These are phyloP conservation scores for Lobophora halterata DNA, from an alignment of 2,888 invertebrate genomes.

Conservation along the genomic window DNA sequence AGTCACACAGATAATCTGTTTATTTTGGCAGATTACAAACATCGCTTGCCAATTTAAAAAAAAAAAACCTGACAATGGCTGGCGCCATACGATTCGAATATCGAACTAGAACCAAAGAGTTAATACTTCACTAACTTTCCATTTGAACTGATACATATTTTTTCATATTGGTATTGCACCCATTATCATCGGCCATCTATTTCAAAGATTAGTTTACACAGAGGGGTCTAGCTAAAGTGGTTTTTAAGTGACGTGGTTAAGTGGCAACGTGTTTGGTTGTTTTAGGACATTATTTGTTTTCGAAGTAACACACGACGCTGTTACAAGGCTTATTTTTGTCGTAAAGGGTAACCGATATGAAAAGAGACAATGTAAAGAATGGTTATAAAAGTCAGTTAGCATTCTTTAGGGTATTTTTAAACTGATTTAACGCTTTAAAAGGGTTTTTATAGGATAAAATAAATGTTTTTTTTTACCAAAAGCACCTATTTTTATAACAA, in stretches of 20 bases:
- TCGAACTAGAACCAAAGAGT: too few species aligned
- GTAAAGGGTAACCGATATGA: conserved; percentile 42
- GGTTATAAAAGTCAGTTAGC: conserved; percentile 22
- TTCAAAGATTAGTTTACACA: conserved; percentile 34
- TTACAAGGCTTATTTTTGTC: conserved; percentile 73
- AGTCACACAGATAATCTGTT: conserved; percentile 2
- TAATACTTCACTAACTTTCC: conserved; percentile 60
- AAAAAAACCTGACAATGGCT: conserved; percentile 13
- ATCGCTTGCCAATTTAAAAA: not conserved
- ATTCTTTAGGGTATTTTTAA: conserved; percentile 12
- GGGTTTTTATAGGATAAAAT: conserved; percentile 1
- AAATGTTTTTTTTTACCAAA: conserved; percentile 2
- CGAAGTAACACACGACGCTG: conserved; percentile 62
- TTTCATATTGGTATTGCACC: conserved; percentile 56
- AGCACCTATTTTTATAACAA: too few species aligned
- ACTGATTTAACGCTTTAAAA: conserved; percentile 13
- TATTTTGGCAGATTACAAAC: conserved; percentile 8
- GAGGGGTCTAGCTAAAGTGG: conserved; percentile 53
- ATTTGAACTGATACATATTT: conserved; percentile 68
- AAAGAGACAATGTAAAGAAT: conserved; percentile 29
- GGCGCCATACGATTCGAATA: conserved; percentile 48
- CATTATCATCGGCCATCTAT: conserved; percentile 31
- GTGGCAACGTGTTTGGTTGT: conserved; percentile 75
- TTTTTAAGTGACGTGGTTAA: conserved; percentile 72
- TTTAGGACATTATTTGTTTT: conserved; percentile 72